Conservation (phyloP, 2,797 vertebrate species). For the Bradypus variegatus region DNA sequence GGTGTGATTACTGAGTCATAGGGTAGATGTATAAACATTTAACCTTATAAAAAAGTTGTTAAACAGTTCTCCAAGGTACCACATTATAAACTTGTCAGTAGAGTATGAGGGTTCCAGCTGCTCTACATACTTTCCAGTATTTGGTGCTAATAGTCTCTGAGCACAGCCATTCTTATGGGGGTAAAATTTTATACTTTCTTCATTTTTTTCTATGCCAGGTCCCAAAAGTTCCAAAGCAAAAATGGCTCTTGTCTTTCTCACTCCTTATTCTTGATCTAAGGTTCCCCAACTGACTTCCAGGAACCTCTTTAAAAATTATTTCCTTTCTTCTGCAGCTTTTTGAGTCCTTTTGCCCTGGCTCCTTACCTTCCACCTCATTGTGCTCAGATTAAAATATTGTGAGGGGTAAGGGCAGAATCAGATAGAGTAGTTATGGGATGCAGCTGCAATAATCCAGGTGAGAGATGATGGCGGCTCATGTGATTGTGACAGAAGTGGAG, state of each 20-base stretch:
- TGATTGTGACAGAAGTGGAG: rapidly evolving
- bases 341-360: neutral
- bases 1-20: neutral
- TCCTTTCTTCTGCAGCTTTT: neutral
- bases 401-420: neutral
- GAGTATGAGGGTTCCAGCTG: neutral
- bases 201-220: too few relatives aligned
- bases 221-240: neutral
- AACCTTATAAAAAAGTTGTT: too few relatives aligned
- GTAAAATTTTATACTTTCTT: neutral
- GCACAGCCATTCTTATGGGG: neutral
- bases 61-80: neutral
- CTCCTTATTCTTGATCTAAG: neutral
- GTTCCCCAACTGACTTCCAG: neutral
- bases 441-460: neutral
- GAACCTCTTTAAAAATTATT: neutral
- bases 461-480: neutral
- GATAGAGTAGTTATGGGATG: neutral
- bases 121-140: rapidly evolving
- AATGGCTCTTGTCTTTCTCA: neutral
- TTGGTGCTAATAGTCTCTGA: neutral
- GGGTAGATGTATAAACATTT: neutral
- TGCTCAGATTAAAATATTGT: neutral
- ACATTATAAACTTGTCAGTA: neutral
- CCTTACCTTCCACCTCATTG: neutral